Evolutionary conservation across 2,113 vertebrate species (phyloP).

Genomic region (Connochaetes taurinus): DNA sequence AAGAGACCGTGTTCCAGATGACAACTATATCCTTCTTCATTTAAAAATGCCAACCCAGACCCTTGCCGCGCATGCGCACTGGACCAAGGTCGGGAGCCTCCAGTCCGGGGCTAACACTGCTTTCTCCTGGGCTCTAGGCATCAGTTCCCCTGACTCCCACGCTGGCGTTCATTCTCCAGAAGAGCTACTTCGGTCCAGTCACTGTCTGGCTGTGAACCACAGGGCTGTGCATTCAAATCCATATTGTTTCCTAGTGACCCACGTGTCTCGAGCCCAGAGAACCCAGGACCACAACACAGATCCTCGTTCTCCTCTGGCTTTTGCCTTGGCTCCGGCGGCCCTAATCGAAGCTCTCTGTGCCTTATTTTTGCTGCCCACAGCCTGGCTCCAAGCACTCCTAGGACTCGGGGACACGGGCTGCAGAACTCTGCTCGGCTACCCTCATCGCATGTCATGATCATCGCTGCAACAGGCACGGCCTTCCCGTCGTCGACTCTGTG

Average conservation of each 20-base stretch:
- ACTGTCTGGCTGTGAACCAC: neutral
- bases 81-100: neutral
- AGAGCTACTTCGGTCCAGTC: neutral
- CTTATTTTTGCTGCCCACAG: neutral
- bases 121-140: neutral
- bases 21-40: neutral
- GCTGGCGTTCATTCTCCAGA: neutral
- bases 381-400: neutral
- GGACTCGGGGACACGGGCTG: neutral
- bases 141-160: neutral
- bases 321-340: neutral
- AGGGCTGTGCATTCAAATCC: neutral
- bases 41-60: neutral
- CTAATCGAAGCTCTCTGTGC: neutral
- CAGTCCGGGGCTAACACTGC: neutral
- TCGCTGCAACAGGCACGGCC: too few species aligned
- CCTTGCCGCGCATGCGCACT: neutral
- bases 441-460: rapidly evolving
- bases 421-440: too few species aligned
- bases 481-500: too few species aligned
- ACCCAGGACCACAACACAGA: neutral
- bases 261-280: neutral
- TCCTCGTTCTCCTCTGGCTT: neutral
- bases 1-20: neutral
- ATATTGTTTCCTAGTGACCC: neutral